Evolutionary conservation across 2,797 vertebrate genomes (phyloP).

Genomic region (Setipinna tenuifilis): DNA sequence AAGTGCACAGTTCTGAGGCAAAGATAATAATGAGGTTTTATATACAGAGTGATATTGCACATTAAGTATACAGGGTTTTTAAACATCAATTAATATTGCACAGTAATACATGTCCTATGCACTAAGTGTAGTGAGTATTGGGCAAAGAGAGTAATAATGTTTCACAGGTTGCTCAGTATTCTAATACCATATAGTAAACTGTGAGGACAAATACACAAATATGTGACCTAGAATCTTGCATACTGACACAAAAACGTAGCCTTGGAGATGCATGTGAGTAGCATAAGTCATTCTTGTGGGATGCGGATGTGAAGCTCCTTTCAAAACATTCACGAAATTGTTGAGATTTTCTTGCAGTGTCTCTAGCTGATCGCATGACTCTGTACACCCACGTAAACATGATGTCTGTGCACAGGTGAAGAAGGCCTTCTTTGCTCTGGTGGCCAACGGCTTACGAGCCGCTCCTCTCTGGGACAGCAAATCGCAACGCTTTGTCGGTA

Average conservation of each 20-base stretch:
- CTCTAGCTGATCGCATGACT: not conserved
- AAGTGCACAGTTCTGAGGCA: no score
- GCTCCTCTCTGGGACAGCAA: slow-evolving; percentile 96
- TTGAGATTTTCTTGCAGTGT: not conserved
- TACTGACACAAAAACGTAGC: not conserved
- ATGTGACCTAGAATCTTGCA: not conserved
- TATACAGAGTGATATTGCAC: no score
- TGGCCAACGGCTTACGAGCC: slow-evolving; percentile 91
- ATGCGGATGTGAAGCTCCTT: not conserved
- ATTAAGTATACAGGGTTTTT: no score
- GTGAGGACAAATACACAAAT: not conserved
- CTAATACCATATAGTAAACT: no score
- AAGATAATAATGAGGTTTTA: no score
- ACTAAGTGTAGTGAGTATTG: no score
- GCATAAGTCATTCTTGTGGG: no score
- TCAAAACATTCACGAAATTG: not conserved
- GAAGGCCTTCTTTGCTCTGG: slow-evolving; percentile 94
- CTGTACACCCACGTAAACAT: not conserved
- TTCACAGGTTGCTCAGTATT: no score
- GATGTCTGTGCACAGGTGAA: slow-evolving; percentile 80
- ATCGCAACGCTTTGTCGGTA: slow-evolving; percentile 95
- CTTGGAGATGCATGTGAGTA: no score
- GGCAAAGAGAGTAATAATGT: no score
- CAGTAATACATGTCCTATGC: no score
- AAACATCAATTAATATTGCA: no score